phyloP scores from a whole-genome alignment of 2,113 vertebrate genomes.

The Otolemur garnettii region DNA sequence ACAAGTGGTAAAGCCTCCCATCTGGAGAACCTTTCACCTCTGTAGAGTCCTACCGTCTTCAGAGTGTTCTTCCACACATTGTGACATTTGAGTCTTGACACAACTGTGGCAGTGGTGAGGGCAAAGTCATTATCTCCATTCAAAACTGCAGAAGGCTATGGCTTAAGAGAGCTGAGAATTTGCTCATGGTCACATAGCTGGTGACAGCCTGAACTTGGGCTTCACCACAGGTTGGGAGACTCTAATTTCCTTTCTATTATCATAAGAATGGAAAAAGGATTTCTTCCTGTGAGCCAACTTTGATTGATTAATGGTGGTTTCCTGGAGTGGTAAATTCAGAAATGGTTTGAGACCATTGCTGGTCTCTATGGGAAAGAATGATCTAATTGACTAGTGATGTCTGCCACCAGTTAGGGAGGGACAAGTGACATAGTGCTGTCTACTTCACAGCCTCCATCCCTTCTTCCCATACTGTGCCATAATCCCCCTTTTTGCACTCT shows the following conservation, averaged over 20 bases:
- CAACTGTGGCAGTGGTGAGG: not conserved
- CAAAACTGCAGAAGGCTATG: not conserved
- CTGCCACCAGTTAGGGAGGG: not conserved
- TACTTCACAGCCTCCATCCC: not conserved
- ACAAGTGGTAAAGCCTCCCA: not conserved
- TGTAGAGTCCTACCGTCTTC: not conserved
- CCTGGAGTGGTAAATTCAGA: not conserved
- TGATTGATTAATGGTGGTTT: not conserved
- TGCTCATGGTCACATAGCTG: not conserved
- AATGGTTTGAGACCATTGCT: not conserved
- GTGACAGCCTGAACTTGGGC: not conserved
- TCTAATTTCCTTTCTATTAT: not conserved
- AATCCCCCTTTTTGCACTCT: not conserved
- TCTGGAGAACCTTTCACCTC: not conserved
- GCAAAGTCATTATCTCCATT: not conserved
- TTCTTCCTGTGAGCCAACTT: slow-evolving; percentile 13
- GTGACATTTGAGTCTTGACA: not conserved
- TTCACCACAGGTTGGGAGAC: not conserved
- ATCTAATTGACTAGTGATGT: not conserved
- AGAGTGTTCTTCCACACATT: not conserved
- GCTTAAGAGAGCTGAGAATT: not conserved
- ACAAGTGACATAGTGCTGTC: not conserved
- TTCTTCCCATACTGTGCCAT: not conserved
- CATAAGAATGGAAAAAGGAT: not conserved
- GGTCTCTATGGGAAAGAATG: not conserved